phyloP scores from a whole-genome alignment of 2,888 invertebrate species.

The Nasonovia ribisnigri region DNA sequence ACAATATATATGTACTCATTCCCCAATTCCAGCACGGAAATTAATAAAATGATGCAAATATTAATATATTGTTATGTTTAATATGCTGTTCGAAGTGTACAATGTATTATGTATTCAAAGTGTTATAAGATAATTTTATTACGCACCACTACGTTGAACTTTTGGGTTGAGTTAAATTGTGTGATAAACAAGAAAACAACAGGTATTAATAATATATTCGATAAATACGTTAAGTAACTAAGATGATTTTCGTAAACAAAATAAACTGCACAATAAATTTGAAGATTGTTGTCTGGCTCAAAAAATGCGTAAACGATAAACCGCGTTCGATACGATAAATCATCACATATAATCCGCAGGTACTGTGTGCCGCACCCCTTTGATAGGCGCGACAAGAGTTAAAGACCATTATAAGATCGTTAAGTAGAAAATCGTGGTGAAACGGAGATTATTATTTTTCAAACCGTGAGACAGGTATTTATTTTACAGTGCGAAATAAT shows the following conservation, averaged over 20 bases:
- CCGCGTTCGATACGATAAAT: not conserved
- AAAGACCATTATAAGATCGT: not conserved
- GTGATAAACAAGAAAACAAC: not conserved
- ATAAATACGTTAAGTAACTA: not conserved
- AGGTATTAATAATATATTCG: not conserved
- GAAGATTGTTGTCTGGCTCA: not conserved
- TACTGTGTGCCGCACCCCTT: not conserved
- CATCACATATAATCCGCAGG: not conserved
- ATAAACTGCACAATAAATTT: not conserved
- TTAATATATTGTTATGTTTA: not conserved
- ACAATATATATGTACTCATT: not conserved
- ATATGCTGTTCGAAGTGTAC: not conserved
- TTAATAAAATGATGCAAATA: not conserved
- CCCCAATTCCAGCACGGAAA: not conserved
- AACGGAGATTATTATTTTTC: not conserved
- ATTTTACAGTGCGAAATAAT: not conserved
- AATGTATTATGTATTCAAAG: not conserved
- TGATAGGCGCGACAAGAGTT: not conserved
- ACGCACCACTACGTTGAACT: not conserved
- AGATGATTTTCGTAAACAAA: not conserved
- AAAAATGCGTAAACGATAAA: not conserved
- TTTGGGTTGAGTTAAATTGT: not conserved
- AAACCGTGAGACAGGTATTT: not conserved
- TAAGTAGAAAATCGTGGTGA: not conserved
- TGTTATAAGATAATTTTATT: not conserved